Percentiles rank a stretch among this genome's conserved stretches.
phyloP scores from a whole-genome alignment of 2,113 vertebrate genomes.

The Toxostoma redivivum region DNA sequence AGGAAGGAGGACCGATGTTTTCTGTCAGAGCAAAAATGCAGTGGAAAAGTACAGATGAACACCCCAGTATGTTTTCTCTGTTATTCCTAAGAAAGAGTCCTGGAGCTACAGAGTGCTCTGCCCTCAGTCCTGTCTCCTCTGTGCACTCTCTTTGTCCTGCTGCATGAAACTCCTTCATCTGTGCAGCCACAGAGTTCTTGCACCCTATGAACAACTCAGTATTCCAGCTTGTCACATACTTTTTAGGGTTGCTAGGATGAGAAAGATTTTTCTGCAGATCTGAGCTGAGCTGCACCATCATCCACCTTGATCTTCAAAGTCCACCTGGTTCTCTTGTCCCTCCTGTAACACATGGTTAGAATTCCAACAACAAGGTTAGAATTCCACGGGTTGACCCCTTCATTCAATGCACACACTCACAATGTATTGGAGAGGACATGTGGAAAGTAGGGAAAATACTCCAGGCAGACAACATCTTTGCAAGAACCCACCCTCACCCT shows the following conservation, averaged over 20 bases:
- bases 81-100: not conserved
- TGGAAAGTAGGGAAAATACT: not conserved
- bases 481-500: not conserved
- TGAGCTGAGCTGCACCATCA: not conserved
- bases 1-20: not conserved
- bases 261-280: not conserved
- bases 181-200: not conserved
- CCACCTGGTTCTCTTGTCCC: not conserved
- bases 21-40: not conserved
- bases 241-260: not conserved
- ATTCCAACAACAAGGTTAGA: no score
- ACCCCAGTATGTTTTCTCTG: not conserved
- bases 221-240: not conserved
- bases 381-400: accelerated
- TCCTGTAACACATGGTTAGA: accelerated
- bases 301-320: not conserved
- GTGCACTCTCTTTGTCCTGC: not conserved
- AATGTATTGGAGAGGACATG: not conserved
- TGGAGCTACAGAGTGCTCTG: not conserved
- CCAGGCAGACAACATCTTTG: not conserved
- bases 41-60: not conserved
- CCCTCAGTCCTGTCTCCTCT: not conserved
- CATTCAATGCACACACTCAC: accelerated
- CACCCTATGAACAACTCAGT: not conserved
- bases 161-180: not conserved